Evolutionary conservation across 1,140 invertebrate genomes (phyloP).

Genomic region (Drosophila pallidifrons): DNA sequence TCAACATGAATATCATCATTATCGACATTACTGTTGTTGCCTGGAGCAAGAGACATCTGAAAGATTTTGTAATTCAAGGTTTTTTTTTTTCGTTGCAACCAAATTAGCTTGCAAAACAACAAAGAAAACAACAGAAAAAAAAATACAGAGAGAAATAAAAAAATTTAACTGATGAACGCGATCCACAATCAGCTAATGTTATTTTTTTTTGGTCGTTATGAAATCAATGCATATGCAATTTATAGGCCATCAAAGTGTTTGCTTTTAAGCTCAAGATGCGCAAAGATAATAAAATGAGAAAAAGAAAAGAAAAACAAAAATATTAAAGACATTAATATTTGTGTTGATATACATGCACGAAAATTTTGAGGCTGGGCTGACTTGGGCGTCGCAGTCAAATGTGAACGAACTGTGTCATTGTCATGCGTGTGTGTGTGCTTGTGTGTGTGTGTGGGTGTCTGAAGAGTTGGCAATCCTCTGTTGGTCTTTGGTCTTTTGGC

Average conservation of each 20-base stretch:
- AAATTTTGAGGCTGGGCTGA: constrained; percentile 28
- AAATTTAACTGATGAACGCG: constrained; percentile 9
- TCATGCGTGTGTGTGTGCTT: constrained; percentile 22
- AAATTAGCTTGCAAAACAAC: constrained; percentile 37
- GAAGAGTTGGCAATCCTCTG: not conserved
- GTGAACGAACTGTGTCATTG: constrained; percentile 55
- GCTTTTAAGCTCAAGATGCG: constrained; percentile 28
- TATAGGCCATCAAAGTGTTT: constrained; percentile 37
- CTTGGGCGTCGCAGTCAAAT: constrained; percentile 38
- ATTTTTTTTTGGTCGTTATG: constrained; percentile 20
- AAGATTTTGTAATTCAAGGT: constrained; percentile 82
- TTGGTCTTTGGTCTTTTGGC: constrained; percentile 18
- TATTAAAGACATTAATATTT: constrained; percentile 14
- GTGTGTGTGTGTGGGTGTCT: constrained; percentile 26
- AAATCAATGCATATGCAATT: constrained; percentile 54
- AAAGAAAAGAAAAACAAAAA: not conserved
- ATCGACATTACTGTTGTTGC: constrained; percentile 26
- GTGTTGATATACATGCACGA: constrained; percentile 17
- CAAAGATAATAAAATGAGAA: constrained; percentile 20
- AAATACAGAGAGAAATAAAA: constrained; percentile 7
- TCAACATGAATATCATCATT: constrained; percentile 1
- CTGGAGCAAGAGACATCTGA: constrained; percentile 55
- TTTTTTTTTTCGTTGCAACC: constrained; percentile 65
- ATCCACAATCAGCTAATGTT: constrained; percentile 33
- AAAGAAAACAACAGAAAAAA: constrained; percentile 30